Percentiles rank a stretch among this genome's conserved stretches.
These are phyloP conservation scores for Polypterus bichir DNA, from an alignment of 2,113 vertebrate genomes.

Conservation along the genomic window DNA sequence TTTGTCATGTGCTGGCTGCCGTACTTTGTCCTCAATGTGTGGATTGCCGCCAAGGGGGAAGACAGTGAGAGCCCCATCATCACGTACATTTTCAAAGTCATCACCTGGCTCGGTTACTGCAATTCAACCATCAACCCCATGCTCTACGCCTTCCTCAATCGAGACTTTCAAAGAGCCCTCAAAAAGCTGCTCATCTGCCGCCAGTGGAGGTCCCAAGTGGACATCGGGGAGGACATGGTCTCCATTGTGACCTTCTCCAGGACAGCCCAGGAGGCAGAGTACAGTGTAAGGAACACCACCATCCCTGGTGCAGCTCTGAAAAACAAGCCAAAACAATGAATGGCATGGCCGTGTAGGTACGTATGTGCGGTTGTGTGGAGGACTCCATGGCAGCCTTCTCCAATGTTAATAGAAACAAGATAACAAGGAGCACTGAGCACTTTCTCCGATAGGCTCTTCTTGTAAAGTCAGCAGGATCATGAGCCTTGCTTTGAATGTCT, in stretches of 20 bases:
- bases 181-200: constrained; percentile 54
- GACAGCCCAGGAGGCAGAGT: constrained; percentile 42
- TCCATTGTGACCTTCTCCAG: constrained; percentile 49
- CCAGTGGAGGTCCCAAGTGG: constrained; percentile 40
- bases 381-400: too few species aligned
- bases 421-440: too few species aligned
- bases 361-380: too few species aligned
- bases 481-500: too few species aligned
- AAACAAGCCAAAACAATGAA: constrained; percentile 20
- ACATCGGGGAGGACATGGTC: constrained; percentile 46
- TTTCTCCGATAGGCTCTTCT: too few species aligned
- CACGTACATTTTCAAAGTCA: constrained; percentile 37
- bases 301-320: constrained; percentile 15
- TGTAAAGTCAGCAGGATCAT: too few species aligned
- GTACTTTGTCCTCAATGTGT: constrained; percentile 70
- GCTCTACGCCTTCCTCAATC: constrained; percentile 46
- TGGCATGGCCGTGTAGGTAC: constrained; percentile 1
- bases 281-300: not conserved
- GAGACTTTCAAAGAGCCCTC: constrained; percentile 56
- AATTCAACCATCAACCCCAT: constrained; percentile 52
- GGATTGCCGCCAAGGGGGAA: constrained; percentile 51
- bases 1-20: constrained; percentile 81
- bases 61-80: constrained; percentile 32
- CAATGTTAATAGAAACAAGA: too few species aligned
- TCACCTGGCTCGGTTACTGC: constrained; percentile 49